Evolutionary conservation across 2,113 vertebrate species (phyloP), one percentile per base, ranked within the genome.

Genomic region (Hirundichthys speculiger): DNA sequence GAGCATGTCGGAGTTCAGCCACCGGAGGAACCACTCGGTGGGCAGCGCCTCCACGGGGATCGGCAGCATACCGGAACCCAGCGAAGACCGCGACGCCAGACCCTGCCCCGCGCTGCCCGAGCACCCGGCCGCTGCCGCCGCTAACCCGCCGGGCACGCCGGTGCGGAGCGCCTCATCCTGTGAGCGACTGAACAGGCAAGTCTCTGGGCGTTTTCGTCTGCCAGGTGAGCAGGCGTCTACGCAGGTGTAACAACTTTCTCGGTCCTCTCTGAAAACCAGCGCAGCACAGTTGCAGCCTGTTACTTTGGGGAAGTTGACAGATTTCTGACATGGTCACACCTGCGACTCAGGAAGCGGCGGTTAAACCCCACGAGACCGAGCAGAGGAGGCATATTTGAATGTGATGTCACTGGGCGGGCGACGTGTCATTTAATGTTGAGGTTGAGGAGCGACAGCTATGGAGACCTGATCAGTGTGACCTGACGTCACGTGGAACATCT

Each of bases 31-130:
- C 79, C 93, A 94, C 6, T 99, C 97, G 0, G 93, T 93, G 39
- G 94, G 94, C 51, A 99, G 97, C 2, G 84, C 94, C 27, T 99
- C 97, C 16, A 98, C 96, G 0, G 97, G 97, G 67, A 95, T 95
- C 46, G 95, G 93, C 56, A 99, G 96, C 81, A 94, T 98, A 83
- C 94, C 94, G 1, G 97, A 98, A 70, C 95, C 95, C 18, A 92
- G 87, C 38, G 95, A 98, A 55, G 94, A 94, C 47, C 75, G 88
- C 73, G 69, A 93, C 51, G 62, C 75, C 64, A 78, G 82, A 54
- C 79, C 87, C 38, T 92, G 86, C 2, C 90, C 93, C 0, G 86
- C 88, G 30, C 65, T 82, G 64, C 88, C 24, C 0, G 91, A 96
- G 68, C 83, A 92, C 77, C 91, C 89, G 1, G 54, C 14, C 27